Conservation (phyloP, 2,888 invertebrate genomes). For the Agonopterix arenella region DNA sequence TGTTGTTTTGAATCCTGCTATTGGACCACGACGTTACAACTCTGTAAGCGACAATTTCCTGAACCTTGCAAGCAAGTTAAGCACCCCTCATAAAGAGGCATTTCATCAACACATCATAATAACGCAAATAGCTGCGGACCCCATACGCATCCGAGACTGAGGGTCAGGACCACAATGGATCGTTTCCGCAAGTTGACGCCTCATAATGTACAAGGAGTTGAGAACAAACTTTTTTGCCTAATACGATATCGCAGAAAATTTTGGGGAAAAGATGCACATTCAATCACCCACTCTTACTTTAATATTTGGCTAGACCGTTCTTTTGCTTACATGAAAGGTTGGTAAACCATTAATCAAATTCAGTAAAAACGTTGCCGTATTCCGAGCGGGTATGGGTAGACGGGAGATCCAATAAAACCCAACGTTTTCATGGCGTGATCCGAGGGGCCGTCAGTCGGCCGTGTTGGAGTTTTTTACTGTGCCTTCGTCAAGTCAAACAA, state of each 20-base stretch:
- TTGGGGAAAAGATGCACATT: background rate
- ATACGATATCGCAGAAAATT: slow-evolving; percentile 13
- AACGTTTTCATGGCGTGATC: slow-evolving; percentile 27
- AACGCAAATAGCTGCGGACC: slow-evolving; percentile 51
- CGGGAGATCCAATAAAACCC: slow-evolving; percentile 30
- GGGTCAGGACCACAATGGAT: slow-evolving; percentile 56
- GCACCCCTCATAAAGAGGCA: slow-evolving; percentile 41
- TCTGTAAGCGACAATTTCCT: slow-evolving; percentile 5
- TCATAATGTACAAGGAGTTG: slow-evolving; percentile 34
- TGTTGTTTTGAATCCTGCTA: no score
- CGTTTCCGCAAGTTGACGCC: slow-evolving; percentile 58
- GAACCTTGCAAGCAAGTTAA: slow-evolving; percentile 19
- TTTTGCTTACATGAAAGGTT: background rate
- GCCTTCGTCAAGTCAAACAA: slow-evolving; percentile 64
- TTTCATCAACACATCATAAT: slow-evolving; percentile 52
- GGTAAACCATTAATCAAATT: slow-evolving; percentile 19
- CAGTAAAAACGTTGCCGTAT: slow-evolving; percentile 14
- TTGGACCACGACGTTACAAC: background rate
- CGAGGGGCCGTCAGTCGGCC: slow-evolving; percentile 27
- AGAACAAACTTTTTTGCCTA: slow-evolving; percentile 38
- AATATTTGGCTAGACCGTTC: background rate
- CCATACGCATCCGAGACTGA: slow-evolving; percentile 35
- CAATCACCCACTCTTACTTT: background rate
- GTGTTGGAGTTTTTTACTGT: slow-evolving; percentile 50
- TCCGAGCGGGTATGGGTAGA: slow-evolving; percentile 7